Evolutionary conservation across 2,113 vertebrate genomes (phyloP).

Genomic region (Rhinopomastus cyanomelas): DNA sequence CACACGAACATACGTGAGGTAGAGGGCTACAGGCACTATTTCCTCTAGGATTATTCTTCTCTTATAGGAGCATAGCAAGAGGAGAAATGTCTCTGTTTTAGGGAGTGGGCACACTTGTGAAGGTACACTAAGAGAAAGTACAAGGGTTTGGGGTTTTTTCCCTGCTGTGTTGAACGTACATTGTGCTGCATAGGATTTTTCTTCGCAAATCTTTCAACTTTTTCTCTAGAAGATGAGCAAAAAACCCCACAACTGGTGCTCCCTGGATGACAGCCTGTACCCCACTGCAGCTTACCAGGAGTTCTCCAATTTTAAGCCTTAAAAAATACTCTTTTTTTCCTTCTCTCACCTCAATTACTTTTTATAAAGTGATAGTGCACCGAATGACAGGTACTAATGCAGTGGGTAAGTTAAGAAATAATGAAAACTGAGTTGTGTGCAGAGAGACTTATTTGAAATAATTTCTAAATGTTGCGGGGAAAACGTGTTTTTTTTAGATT

Average conservation of each 20-base stretch:
- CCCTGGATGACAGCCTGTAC: constrained; percentile 14
- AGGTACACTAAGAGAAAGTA: constrained; percentile 36
- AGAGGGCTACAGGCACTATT: not conserved
- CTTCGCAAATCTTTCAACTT: constrained; percentile 63
- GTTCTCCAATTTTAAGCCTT: constrained; percentile 44
- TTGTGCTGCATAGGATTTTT: constrained; percentile 15
- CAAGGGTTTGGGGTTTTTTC: not conserved
- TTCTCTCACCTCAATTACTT: constrained; percentile 25
- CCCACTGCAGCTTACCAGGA: constrained; percentile 2
- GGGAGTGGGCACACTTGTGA: not conserved
- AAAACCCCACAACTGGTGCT: constrained; percentile 28
- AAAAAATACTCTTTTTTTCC: not conserved
- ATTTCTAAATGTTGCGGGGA: constrained; percentile 34
- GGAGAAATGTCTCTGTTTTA: not conserved
- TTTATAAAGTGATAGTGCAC: not conserved
- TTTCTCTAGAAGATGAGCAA: constrained; percentile 47
- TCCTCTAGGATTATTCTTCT: not conserved
- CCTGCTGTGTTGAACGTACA: constrained; percentile 36
- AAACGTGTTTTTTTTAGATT: constrained; percentile 48
- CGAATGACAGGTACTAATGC: not conserved
- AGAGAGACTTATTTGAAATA: constrained; percentile 25
- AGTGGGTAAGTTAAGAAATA: constrained; percentile 7
- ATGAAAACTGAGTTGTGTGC: not conserved
- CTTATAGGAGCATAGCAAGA: not conserved
- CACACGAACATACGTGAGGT: not conserved